These are phyloP conservation scores for Cercopithecus mona DNA, from an alignment of 2,113 vertebrate species.

Conservation along the genomic window DNA sequence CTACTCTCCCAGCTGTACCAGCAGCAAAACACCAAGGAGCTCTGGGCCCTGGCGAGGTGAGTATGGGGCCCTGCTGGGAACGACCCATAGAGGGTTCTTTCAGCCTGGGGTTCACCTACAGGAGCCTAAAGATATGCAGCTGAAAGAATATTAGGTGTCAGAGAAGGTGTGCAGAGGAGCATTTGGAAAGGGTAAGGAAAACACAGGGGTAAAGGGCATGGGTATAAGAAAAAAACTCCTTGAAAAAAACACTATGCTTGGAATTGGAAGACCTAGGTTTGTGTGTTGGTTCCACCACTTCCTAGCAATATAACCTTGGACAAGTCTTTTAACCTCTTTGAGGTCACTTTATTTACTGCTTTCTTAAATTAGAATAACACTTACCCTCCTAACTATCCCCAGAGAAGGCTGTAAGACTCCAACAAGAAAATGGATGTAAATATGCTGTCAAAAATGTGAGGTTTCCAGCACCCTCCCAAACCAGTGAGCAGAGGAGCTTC, in stretches of 20 bases:
- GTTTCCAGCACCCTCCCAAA: background rate
- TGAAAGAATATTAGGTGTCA: background rate
- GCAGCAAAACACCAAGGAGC: constrained; percentile 85
- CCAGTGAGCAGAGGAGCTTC: background rate
- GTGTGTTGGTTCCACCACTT: background rate
- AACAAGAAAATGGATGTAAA: background rate
- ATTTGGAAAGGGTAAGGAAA: background rate
- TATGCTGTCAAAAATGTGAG: background rate
- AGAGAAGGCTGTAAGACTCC: background rate
- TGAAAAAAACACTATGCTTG: background rate
- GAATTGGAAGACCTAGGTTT: background rate
- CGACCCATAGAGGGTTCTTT: background rate
- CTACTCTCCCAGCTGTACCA: constrained; percentile 80
- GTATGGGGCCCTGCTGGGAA: background rate
- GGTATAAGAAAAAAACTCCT: too few relatives aligned
- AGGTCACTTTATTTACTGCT: constrained; percentile 50
- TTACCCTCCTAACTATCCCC: constrained; percentile 17
- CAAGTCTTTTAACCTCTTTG: constrained; percentile 49
- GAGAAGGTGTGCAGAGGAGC: background rate
- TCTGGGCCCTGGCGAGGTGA: constrained; percentile 88
- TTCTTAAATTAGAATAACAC: constrained; percentile 69
- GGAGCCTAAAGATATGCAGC: background rate
- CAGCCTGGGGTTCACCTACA: background rate
- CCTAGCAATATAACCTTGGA: constrained; percentile 56
- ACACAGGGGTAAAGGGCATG: background rate